A percentile compares a stretch with the other conserved stretches of the same genome.
phyloP scores from a whole-genome alignment of 2,113 vertebrate species.

The Amphiprion ocellaris region DNA sequence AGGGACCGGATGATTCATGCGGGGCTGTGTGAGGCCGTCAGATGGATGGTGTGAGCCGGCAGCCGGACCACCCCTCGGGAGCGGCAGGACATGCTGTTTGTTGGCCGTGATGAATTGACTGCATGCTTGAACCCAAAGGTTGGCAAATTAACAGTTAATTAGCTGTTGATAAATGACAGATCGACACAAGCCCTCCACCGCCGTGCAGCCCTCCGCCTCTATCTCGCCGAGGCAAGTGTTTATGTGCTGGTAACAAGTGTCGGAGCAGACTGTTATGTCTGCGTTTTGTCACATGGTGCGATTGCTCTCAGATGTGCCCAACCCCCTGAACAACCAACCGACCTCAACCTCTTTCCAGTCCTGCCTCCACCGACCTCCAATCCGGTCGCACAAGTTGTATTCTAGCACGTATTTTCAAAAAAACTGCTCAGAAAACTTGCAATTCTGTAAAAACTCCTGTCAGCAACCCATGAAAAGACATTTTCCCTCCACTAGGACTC shows the following conservation, averaged over 20 bases:
- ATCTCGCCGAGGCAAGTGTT: slow-evolving; percentile 88
- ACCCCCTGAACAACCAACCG: slow-evolving; percentile 22
- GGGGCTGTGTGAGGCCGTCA: slow-evolving; percentile 7
- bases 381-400: slow-evolving; percentile 1
- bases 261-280: slow-evolving; percentile 85
- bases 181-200: slow-evolving; percentile 63
- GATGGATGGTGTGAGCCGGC: slow-evolving; percentile 44
- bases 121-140: slow-evolving; percentile 86
- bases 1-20: slow-evolving; percentile 49
- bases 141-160: slow-evolving; percentile 89
- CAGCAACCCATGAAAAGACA: slow-evolving; percentile 7
- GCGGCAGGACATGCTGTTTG: slow-evolving; percentile 69
- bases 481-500: slow-evolving; percentile 11
- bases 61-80: slow-evolving; percentile 66
- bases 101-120: slow-evolving; percentile 86
- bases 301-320: slow-evolving; percentile 83
- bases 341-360: slow-evolving; percentile 7
- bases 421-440: neutral
- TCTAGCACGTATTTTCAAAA: slow-evolving; percentile 33
- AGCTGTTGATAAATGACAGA: slow-evolving; percentile 89
- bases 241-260: slow-evolving; percentile 91
- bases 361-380: slow-evolving; percentile 61
- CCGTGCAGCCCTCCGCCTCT: slow-evolving; percentile 64
- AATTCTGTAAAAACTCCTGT: neutral
- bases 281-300: slow-evolving; percentile 83